Conservation (phyloP, 2,113 vertebrate species). For the Coryphaenoides rupestris region DNA sequence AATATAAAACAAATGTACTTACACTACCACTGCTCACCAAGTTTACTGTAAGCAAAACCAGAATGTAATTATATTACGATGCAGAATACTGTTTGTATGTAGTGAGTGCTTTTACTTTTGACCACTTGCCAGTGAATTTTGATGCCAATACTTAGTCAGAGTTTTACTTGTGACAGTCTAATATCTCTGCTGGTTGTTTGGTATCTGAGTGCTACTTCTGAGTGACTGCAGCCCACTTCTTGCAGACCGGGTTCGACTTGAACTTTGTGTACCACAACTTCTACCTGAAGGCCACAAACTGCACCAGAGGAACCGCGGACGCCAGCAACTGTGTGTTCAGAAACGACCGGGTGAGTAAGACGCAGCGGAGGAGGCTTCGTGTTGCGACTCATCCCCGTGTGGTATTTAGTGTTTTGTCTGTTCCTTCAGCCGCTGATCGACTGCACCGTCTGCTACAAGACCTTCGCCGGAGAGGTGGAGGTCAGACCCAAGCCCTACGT, state of each 20-base stretch:
- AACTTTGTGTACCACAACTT: slow-evolving; percentile 25
- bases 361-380: neutral
- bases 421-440: slow-evolving; percentile 3
- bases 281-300: slow-evolving; percentile 29
- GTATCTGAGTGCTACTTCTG: no score
- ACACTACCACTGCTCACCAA: no score
- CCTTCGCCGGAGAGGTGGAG: neutral
- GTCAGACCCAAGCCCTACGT: neutral
- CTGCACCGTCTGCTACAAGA: neutral
- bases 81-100: no score
- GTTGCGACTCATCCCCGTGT: neutral
- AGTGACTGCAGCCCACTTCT: no score
- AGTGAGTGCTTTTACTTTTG: no score
- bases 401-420: neutral
- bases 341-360: slow-evolving; percentile 24
- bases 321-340: slow-evolving; percentile 15
- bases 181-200: no score
- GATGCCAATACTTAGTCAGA: no score
- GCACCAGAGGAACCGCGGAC: slow-evolving; percentile 10
- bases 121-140: no score
- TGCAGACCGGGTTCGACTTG: slow-evolving; percentile 16
- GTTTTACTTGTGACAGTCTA: no score
- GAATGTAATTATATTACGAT: no score
- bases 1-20: no score
- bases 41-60: no score